These are phyloP conservation scores for Equus przewalskii DNA, from an alignment of 2,113 vertebrate species.

Conservation along the genomic window DNA sequence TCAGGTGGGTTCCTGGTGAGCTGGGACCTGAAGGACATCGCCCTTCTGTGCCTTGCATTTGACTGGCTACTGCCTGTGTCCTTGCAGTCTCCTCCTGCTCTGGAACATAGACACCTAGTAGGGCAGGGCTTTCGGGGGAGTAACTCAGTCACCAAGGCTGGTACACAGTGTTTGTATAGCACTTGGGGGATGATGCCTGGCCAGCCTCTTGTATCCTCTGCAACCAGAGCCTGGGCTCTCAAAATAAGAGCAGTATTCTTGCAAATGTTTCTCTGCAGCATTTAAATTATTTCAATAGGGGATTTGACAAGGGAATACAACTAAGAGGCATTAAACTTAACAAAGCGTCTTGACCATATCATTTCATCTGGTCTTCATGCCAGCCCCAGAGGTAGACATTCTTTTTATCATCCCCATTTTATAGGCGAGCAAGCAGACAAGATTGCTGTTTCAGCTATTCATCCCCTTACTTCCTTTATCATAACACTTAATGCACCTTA, in stretches of 20 bases:
- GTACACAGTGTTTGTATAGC: background rate
- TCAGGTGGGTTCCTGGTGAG: background rate
- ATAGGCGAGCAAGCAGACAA: background rate
- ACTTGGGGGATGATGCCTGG: background rate
- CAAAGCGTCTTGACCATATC: background rate
- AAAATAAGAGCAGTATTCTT: background rate
- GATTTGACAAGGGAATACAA: background rate
- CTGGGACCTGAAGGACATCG: background rate
- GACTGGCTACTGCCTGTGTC: background rate
- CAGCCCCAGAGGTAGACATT: background rate
- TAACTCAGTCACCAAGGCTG: background rate
- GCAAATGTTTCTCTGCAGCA: background rate
- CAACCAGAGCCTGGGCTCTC: background rate
- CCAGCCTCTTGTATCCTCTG: background rate
- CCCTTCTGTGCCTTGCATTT: background rate
- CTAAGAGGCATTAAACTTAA: background rate
- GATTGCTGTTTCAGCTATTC: background rate
- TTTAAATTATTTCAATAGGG: constrained; percentile 15
- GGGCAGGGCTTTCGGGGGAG: background rate
- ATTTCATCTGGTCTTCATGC: background rate
- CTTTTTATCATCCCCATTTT: background rate
- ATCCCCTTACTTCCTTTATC: background rate
- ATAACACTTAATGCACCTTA: background rate
- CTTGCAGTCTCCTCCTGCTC: background rate
- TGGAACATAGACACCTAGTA: background rate